Evolutionary conservation across 2,888 invertebrate genomes (phyloP).

Genomic region (Oxycera nigricornis): DNA sequence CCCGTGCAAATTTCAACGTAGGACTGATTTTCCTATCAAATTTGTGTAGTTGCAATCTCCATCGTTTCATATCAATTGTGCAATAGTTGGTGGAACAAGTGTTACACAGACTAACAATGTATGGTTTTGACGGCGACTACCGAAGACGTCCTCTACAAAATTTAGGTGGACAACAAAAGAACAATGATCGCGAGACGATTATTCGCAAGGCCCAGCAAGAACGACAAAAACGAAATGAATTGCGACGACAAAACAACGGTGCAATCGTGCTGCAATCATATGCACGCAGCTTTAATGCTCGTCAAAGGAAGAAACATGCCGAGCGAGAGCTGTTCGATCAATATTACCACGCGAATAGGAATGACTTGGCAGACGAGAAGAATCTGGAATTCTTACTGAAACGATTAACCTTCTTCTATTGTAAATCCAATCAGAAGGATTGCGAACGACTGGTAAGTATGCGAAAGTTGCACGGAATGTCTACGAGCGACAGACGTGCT

Average conservation of each 20-base stretch:
- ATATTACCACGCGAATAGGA: conserved; percentile 63
- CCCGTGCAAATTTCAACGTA: conserved; percentile 12
- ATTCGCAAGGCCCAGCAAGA: conserved; percentile 84
- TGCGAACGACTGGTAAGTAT: conserved; percentile 68
- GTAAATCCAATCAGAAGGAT: conserved; percentile 68
- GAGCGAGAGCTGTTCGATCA: conserved; percentile 76
- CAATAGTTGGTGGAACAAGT: neutral
- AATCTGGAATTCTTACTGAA: conserved; percentile 68
- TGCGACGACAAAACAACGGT: conserved; percentile 75
- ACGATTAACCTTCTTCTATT: conserved; percentile 80
- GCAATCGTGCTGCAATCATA: conserved; percentile 83
- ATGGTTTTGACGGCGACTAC: conserved; percentile 90
- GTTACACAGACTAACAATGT: conserved; percentile 60
- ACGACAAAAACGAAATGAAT: conserved; percentile 85
- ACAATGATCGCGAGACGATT: conserved; percentile 71
- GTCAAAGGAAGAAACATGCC: conserved; percentile 71
- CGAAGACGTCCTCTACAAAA: conserved; percentile 87
- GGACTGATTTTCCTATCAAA: neutral
- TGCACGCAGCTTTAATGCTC: conserved; percentile 75
- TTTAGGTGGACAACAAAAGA: conserved; percentile 83
- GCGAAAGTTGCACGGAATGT: too few relatives aligned
- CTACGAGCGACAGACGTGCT: too few relatives aligned
- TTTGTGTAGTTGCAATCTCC: neutral
- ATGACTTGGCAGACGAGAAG: conserved; percentile 59
- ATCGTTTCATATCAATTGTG: neutral